Evolutionary conservation across 2,113 vertebrate genomes (phyloP).

Genomic region (Pygoscelis antarcticus): DNA sequence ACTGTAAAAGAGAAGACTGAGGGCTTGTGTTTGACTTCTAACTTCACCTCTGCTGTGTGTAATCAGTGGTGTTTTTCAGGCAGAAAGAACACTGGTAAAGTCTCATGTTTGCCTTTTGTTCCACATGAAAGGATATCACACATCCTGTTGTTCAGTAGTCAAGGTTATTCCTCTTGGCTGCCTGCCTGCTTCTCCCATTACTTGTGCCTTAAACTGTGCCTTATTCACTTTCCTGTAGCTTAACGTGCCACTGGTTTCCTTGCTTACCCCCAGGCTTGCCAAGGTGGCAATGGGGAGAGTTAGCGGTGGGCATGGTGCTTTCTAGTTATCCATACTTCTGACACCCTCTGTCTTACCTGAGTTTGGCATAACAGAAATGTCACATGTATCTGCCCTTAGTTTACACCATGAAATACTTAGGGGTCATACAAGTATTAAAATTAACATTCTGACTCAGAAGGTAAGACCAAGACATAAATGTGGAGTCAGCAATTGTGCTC

Average conservation of each 20-base stretch:
- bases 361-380: neutral
- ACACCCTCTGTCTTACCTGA: neutral
- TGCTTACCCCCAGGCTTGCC: neutral
- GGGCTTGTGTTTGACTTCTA: slow-evolving; percentile 33
- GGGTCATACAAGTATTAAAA: neutral
- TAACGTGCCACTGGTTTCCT: neutral
- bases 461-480: neutral
- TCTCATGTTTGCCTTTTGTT: slow-evolving; percentile 58
- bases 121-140: slow-evolving; percentile 22
- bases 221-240: neutral
- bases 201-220: neutral
- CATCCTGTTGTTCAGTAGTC: slow-evolving; percentile 19
- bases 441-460: neutral
- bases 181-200: slow-evolving; percentile 18
- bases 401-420: neutral
- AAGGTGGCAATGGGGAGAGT: neutral
- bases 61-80: slow-evolving; percentile 47
- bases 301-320: neutral
- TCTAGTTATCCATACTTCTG: neutral
- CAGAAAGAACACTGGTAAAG: slow-evolving; percentile 37
- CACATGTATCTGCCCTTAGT: neutral
- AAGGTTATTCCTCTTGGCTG: slow-evolving; percentile 46
- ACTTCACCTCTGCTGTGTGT: slow-evolving; percentile 25
- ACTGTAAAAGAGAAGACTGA: slow-evolving; percentile 5
- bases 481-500: neutral